phyloP scores from a whole-genome alignment of 2,113 vertebrate genomes.

The Syngnathus typhle region DNA sequence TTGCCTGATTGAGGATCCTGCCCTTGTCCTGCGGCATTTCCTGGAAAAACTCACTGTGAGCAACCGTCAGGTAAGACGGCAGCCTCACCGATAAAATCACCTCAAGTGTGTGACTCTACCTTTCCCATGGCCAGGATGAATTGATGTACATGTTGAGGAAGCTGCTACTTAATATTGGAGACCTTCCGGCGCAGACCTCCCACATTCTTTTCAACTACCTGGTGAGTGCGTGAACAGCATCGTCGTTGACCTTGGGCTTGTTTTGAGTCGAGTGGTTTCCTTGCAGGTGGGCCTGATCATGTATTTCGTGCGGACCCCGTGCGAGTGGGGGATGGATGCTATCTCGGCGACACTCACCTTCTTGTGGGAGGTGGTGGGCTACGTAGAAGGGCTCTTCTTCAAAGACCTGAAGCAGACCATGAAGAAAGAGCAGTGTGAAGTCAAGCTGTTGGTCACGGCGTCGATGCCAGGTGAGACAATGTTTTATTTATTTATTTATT shows the following conservation, averaged over 20 bases:
- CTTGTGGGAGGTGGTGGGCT: conserved; percentile 97
- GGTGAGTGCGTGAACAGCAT: conserved; percentile 67
- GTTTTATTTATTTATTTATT: too few species aligned
- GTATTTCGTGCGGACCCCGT: conserved; percentile 97
- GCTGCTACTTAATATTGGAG: conserved; percentile 92
- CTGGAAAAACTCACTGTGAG: conserved; percentile 96
- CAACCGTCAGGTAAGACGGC: conserved; percentile 84
- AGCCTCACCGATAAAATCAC: background rate
- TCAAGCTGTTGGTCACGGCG: conserved; percentile 93
- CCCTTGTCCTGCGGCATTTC: conserved; percentile 93
- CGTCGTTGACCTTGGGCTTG: background rate
- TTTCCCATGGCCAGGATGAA: conserved; percentile 77
- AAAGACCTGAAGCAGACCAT: conserved; percentile 99
- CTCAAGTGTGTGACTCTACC: background rate
- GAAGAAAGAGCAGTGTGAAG: conserved; percentile 99
- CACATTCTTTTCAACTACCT: conserved; percentile 98
- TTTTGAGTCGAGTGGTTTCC: background rate
- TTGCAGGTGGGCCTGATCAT: conserved; percentile 92
- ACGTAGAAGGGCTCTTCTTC: conserved; percentile 96
- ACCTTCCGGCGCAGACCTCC: conserved; percentile 95
- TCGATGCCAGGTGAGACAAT: conserved; percentile 88
- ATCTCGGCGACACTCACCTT: conserved; percentile 97
- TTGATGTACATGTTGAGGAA: conserved; percentile 98
- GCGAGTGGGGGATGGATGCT: conserved; percentile 98
- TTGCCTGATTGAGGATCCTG: conserved; percentile 96